phyloP scores from a whole-genome alignment of 2,888 invertebrate species.

The Megalurothrips usitatus region DNA sequence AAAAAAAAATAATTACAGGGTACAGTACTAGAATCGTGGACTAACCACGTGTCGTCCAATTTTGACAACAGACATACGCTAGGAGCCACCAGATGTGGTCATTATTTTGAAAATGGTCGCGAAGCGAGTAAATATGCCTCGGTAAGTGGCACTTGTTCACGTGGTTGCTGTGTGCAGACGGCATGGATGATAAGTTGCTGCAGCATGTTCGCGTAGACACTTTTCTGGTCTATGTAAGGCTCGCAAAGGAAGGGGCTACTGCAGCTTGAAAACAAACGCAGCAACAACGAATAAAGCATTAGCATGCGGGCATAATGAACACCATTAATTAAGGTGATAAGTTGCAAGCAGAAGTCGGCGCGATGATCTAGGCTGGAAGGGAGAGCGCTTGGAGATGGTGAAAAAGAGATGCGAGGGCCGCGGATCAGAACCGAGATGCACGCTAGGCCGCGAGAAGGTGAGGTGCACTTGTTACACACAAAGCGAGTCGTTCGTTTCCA shows the following conservation, averaged over 20 bases:
- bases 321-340: constrained; percentile 22
- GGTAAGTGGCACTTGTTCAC: too few species aligned
- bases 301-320: constrained; percentile 24
- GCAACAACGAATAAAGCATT: constrained; percentile 9
- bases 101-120: too few species aligned
- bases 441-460: too few species aligned
- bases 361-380: neutral
- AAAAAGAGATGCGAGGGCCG: neutral
- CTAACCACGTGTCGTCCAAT: too few species aligned
- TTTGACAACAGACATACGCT: too few species aligned
- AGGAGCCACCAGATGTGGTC: too few species aligned
- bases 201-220: neutral
- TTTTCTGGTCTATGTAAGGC: constrained; percentile 24
- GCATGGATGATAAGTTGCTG: constrained; percentile 13
- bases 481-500: too few species aligned
- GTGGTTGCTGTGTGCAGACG: neutral
- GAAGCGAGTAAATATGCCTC: too few species aligned
- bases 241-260: neutral
- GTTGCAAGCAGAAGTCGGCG: neutral
- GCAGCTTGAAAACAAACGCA: neutral
- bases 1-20: too few species aligned
- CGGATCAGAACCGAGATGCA: too few species aligned
- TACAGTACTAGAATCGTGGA: too few species aligned
- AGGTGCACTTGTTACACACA: too few species aligned
- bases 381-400: neutral